Base-by-base conservation (phyloP, 2,888 invertebrate species). In the Tipula unca region DNA sequence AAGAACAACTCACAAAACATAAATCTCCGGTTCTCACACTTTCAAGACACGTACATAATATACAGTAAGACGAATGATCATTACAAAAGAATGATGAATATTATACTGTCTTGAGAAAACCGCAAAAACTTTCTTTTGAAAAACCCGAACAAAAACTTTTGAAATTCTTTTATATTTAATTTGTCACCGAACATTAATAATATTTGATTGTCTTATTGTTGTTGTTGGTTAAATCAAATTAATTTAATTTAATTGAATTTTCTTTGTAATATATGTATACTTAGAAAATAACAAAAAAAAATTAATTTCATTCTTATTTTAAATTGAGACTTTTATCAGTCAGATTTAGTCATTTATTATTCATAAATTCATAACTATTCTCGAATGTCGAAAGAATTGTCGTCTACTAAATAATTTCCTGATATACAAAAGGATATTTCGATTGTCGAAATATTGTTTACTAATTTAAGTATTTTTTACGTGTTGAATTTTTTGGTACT, bases 71-170 rank as follows among this genome's bases (percentile, higher is more conserved):
- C 25, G 48, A 69, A 69, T 25, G 14, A 25, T 25, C 25, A 25
- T n/a, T 48, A 48, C 48, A 48, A 48, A 48, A 48, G n/a, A 48
- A 48, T 48, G 69, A 69, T 69, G 69, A 25, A 25, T 69, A 3
- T 69, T 69, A 3, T 25, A 69, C n/a, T 4, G 25, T 25, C 69
- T 69, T 25, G 10, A 69, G 10, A 69, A 69, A 69, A 69, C 69
- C 69, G 69, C 69, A 69, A 48, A n/a, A n/a, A 69, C 69, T 69
- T 69, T 69, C 69, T 69, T 25, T 69, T 69, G 69, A 69, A 69
- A 69, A 69, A 6, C 13, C 69, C 69, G 69, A 8, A 69, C 69
- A 69, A 69, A 48, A 8, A 69, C 25, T 10, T 1, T 25, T 25
- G 10, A 3, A 48, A 17, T 48, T 48, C 48, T 48, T 48, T 48